phyloP scores from a whole-genome alignment of 2,888 invertebrate genomes.

The Leptopilina drosophilae region DNA sequence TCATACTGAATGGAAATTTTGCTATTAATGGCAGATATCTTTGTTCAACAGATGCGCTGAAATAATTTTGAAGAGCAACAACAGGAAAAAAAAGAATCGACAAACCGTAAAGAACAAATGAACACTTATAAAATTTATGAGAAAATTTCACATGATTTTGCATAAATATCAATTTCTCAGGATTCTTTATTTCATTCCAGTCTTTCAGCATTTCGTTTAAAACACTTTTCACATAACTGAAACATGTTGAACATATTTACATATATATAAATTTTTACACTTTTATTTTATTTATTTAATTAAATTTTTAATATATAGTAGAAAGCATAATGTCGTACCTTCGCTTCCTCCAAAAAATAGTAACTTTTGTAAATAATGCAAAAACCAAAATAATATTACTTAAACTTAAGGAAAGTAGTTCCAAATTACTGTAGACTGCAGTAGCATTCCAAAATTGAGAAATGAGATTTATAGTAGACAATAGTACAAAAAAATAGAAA shows the following conservation, averaged over 20 bases:
- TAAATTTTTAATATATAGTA: too few species aligned
- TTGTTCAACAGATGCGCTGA: not conserved
- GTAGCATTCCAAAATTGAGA: not conserved
- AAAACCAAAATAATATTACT: not conserved
- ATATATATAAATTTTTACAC: too few species aligned
- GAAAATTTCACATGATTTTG: constrained; percentile 6
- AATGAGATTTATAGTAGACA: not conserved
- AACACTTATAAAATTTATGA: constrained; percentile 1
- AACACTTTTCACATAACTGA: not conserved
- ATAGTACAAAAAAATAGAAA: not conserved
- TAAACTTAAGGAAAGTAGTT: not conserved
- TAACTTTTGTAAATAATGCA: not conserved
- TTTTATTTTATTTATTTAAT: too few species aligned
- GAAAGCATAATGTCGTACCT: not conserved
- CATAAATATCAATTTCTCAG: not conserved
- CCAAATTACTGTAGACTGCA: not conserved
- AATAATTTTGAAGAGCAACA: not conserved
- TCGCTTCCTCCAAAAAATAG: not conserved
- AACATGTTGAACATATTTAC: too few species aligned
- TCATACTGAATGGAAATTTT: not conserved
- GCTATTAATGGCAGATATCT: not conserved
- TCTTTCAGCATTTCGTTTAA: not conserved
- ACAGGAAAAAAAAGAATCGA: not conserved
- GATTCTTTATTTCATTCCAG: not conserved
- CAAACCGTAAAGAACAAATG: not conserved